A percentile compares a stretch with the other conserved stretches of the same genome.
Conservation (phyloP, 1,140 invertebrate species). For the Brachionus koreanus region DNA sequence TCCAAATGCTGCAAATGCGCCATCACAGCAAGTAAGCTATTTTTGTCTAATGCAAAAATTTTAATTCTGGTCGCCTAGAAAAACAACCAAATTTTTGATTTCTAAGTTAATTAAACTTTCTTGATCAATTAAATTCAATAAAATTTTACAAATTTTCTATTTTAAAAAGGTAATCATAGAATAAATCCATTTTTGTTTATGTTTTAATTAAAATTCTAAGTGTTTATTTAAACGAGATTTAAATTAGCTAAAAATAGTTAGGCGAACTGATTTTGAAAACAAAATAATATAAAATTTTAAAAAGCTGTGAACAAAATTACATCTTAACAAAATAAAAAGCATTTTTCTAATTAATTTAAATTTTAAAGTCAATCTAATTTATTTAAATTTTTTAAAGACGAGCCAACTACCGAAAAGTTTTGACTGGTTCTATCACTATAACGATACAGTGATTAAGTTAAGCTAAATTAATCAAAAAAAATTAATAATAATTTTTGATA, state of each 20-base stretch:
- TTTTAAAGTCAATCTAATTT: background rate
- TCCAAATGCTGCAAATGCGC: background rate
- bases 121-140: no score
- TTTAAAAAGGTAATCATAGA: background rate
- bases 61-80: background rate
- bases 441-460: slow-evolving; percentile 31
- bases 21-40: slow-evolving; percentile 21
- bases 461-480: background rate
- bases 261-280: background rate
- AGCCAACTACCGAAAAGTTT: background rate
- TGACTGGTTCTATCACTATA: slow-evolving; percentile 33
- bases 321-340: background rate
- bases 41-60: background rate
- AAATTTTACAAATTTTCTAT: no score
- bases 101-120: background rate
- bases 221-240: background rate
- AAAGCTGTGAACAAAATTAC: background rate
- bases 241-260: background rate
- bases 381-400: background rate
- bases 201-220: no score
- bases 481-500: background rate
- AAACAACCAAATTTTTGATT: background rate
- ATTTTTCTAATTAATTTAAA: background rate
- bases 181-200: background rate
- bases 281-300: background rate